Base-by-base conservation (phyloP, 2,888 invertebrate genomes). In the Pseudoips prasinana region DNA sequence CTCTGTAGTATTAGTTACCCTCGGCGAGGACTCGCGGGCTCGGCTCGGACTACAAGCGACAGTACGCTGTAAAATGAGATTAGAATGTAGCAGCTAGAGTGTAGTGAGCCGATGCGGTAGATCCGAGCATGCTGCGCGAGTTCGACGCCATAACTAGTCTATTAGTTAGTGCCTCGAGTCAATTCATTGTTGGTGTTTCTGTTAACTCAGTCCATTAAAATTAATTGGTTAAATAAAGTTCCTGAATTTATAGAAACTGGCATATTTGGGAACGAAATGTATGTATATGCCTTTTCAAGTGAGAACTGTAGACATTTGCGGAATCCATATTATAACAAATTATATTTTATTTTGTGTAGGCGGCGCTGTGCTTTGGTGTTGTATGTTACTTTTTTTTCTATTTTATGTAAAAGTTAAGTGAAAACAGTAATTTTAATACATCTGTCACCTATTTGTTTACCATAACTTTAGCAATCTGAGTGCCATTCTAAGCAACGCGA, bases 151-250 rank as follows among this genome's bases (percentile, higher is more conserved):
- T 44, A n/a, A n/a, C 53, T 69, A 66, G 65, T 64, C 60, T 64
- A 64, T 70, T 75, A 73, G 73, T 74, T 77, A 66, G 74, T 79
- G 79, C 83, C 81, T 80, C 77, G 64, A 68, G 87, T 86, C 86
- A 84, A 86, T 86, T 87, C 57, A 44, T 69, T 59, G 52, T 71
- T 60, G 49, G 67, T 71, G 70, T 79, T 82, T 82, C 41, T 59
- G 80, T 85, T 71, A 64, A 78, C 43, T 64, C 77, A 71, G 87
- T 87, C 87, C 87, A 87, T 87, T 87, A 85, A 52, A 59, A 59
- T 49, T n/a, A n/a, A n/a, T 40, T n/a, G 44, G 48, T 31, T 31
- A 46, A 38, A 41, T 18, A 46, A 33, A 56, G 60, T 58, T 62
- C 56, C n/a, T n/a, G n/a, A n/a, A n/a, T n/a, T n/a, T n/a, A 49